Evolutionary conservation across 2,113 vertebrate species (phyloP).

Genomic region (Nothobranchius kuhntae): DNA sequence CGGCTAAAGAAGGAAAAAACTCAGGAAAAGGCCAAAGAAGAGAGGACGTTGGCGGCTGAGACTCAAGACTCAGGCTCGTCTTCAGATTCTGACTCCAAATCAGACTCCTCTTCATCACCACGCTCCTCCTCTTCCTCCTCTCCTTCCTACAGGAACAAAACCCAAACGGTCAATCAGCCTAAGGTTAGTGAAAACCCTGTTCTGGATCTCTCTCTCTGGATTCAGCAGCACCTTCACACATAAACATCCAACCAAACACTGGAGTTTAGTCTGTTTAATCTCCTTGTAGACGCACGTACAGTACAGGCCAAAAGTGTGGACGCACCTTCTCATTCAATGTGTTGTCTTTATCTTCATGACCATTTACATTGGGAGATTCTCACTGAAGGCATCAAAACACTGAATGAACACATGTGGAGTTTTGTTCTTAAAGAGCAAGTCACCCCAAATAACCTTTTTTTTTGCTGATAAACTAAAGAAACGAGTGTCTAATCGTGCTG

Average conservation of each 20-base stretch:
- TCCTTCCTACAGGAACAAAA: conserved; percentile 39
- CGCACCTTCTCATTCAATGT: too few relatives aligned
- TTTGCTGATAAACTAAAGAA: too few relatives aligned
- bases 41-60: conserved; percentile 18
- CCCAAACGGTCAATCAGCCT: conserved; percentile 44
- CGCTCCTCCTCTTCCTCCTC: conserved; percentile 63
- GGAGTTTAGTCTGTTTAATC: too few relatives aligned
- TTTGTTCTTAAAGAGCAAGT: too few relatives aligned
- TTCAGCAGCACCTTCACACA: neutral
- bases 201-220: conserved; percentile 3
- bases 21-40: conserved; percentile 9
- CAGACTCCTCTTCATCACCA: conserved; percentile 66
- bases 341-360: too few relatives aligned
- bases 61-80: conserved; percentile 66
- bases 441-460: too few relatives aligned
- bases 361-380: too few relatives aligned
- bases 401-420: too few relatives aligned
- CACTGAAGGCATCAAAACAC: too few relatives aligned
- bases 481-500: too few relatives aligned
- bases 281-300: neutral
- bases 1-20: conserved; percentile 15
- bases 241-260: neutral
- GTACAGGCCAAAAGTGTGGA: too few relatives aligned
- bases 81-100: conserved; percentile 78
- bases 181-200: conserved; percentile 72